Evolutionary conservation across 30 jellyfish, hydroid and myxozoan species (phyloP).

Genomic region (Cassiopea andromeda): DNA sequence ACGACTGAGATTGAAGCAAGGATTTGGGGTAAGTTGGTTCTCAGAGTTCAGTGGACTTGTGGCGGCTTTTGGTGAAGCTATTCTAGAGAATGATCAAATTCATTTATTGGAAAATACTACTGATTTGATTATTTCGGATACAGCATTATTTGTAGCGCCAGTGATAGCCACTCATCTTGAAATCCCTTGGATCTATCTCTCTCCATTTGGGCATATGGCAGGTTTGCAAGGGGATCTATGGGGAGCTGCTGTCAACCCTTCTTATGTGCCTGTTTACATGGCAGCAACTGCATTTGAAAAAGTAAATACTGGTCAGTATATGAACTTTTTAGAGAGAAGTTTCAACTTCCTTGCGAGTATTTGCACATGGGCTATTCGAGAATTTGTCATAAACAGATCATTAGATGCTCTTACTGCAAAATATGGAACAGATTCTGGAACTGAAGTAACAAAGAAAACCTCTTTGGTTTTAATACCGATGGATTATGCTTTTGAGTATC

Average conservation of each 20-base stretch:
- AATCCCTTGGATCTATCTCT: constrained; percentile 38
- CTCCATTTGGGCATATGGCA: constrained; percentile 60
- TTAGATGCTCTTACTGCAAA: constrained; percentile 20
- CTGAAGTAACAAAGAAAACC: constrained; percentile 26
- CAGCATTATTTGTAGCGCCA: constrained; percentile 40
- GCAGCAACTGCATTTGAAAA: constrained; percentile 25
- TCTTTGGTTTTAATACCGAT: constrained; percentile 56
- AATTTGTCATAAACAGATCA: constrained; percentile 2
- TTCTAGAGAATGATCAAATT: constrained; percentile 29
- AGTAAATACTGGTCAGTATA: constrained; percentile 49
- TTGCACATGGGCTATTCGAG: constrained; percentile 9
- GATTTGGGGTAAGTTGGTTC: constrained; percentile 63
- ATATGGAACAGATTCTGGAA: constrained; percentile 28
- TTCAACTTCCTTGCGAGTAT: constrained; percentile 28
- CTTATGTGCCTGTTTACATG: constrained; percentile 47
- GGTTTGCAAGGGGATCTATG: constrained; percentile 42
- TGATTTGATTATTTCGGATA: constrained; percentile 55
- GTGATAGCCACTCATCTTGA: constrained; percentile 50
- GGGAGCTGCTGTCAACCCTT: constrained; percentile 57
- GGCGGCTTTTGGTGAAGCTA: constrained; percentile 17
- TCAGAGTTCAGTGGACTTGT: constrained; percentile 9
- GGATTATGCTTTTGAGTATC: constrained; percentile 71
- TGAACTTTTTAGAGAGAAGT: constrained; percentile 66
- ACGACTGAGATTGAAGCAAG: constrained; percentile 28
- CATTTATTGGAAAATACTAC: constrained; percentile 26